Evolutionary conservation across 64 coral and sea anemone species (phyloP), one percentile per base, ranked within the genome.

Genomic region (Porites lutea): DNA sequence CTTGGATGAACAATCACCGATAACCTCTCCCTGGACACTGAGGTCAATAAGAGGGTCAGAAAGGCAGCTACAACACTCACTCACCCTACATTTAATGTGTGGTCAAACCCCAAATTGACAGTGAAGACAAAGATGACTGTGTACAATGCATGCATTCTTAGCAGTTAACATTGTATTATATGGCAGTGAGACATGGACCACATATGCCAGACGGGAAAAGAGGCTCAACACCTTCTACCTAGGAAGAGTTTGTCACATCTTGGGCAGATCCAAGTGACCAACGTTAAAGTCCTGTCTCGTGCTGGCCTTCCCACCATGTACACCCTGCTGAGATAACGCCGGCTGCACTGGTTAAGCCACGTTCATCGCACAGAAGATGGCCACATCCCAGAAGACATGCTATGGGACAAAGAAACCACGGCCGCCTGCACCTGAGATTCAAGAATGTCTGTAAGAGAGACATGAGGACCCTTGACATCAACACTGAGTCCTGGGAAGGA

Each of bases 181-280:
- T 21, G 65, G 85, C 14, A 87, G 85, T 19, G 70, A 72, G 68
- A 1, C 85, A 52, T 87, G 85, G 66, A 74, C 85, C 2, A 71
- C 48, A 23, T 87, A 87, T 27, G 8, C 67, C 70, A 55, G 16
- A 5, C 85, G 73, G 45, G 67, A 87, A 10, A 18, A 51, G 51
- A 11, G 4, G 13, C 66, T 87, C 0, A 87, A 73, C 66, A 74
- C n/a, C 45, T 87, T 87, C 16, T 19, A 87, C 65, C 13, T 87
- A 49, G 0, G 70, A 12, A n/a, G 68, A 48, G 15, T 87, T 16
- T 50, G 85, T 0, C 2, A 48, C 23, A 61, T 84, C 2, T 58
- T 84, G 14, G 81, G 13, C 5, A 84, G 65, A 2, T 63, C 21
- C 5, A 65, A 22, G 54, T 84, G 3, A 84, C 81, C 53, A 84